Percentiles rank a stretch among this genome's conserved stretches.
Evolutionary conservation across 2,113 vertebrate genomes (phyloP).

Genomic region (Oryzias curvinotus): DNA sequence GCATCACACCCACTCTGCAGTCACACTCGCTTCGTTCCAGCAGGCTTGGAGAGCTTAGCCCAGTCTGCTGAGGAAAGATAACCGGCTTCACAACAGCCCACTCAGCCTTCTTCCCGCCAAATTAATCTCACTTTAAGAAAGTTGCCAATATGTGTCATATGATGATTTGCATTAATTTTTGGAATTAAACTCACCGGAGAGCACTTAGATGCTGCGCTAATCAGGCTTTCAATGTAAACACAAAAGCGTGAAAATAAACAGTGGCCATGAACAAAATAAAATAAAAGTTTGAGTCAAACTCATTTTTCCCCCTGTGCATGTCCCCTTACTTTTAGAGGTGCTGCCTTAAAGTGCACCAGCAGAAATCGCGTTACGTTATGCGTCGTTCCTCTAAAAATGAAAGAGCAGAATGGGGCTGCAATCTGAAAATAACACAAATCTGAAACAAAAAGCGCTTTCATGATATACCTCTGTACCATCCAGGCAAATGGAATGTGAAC

Average conservation of each 20-base stretch:
- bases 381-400: constrained; percentile 24
- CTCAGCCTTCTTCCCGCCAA: constrained; percentile 55
- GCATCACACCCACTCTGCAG: constrained; percentile 51
- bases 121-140: constrained; percentile 74
- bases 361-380: constrained; percentile 40
- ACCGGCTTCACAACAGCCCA: constrained; percentile 65
- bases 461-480: constrained; percentile 62
- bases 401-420: constrained; percentile 32
- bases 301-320: neutral
- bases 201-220: constrained; percentile 62
- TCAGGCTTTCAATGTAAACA: constrained; percentile 30
- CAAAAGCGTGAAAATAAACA: neutral
- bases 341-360: constrained; percentile 29
- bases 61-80: constrained; percentile 72
- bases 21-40: constrained; percentile 46
- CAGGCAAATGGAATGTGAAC: constrained; percentile 52
- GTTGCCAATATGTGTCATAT: constrained; percentile 63
- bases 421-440: constrained; percentile 64
- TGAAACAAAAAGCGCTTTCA: constrained; percentile 59
- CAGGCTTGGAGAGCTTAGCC: constrained; percentile 57
- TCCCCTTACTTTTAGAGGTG: constrained; percentile 35
- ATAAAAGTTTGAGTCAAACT: constrained; percentile 48
- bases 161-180: constrained; percentile 61
- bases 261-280: constrained; percentile 9
- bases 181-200: constrained; percentile 62